phyloP scores from a whole-genome alignment of 2,113 vertebrate genomes.

The Motacilla alba region DNA sequence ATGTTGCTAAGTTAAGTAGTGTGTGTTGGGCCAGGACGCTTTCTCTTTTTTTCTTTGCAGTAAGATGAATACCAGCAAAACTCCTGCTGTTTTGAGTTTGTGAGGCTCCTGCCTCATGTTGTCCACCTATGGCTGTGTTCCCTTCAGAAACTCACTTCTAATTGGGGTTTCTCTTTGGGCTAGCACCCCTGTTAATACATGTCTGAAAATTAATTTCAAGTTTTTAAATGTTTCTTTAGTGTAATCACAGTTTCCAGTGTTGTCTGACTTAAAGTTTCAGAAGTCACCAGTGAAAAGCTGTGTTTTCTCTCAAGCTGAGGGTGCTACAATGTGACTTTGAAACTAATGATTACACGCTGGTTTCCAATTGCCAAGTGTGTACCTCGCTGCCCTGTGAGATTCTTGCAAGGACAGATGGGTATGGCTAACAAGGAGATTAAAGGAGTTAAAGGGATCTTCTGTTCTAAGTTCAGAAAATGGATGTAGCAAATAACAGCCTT shows the following conservation, averaged over 20 bases:
- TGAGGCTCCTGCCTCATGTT: background rate
- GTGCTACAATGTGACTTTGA: background rate
- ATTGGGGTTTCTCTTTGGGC: background rate
- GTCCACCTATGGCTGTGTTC: background rate
- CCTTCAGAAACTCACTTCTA: background rate
- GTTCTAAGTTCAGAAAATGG: conserved; percentile 28
- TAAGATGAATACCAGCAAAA: background rate
- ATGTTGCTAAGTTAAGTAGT: background rate
- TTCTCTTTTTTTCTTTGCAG: background rate
- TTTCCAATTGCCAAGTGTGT: background rate
- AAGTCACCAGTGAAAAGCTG: background rate
- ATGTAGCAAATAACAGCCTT: conserved; percentile 29
- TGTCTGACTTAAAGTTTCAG: background rate
- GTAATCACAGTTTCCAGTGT: background rate
- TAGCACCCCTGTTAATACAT: background rate
- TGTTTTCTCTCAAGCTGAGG: background rate
- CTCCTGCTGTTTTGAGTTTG: background rate
- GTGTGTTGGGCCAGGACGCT: background rate
- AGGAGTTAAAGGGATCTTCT: conserved; percentile 24
- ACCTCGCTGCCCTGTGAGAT: background rate
- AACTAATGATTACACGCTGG: background rate
- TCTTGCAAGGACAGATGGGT: background rate
- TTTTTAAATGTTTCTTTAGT: background rate
- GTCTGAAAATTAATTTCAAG: background rate
- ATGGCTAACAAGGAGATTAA: conserved; percentile 35